phyloP scores from a whole-genome alignment of 2,113 vertebrate genomes.

The Entelurus aequoreus region DNA sequence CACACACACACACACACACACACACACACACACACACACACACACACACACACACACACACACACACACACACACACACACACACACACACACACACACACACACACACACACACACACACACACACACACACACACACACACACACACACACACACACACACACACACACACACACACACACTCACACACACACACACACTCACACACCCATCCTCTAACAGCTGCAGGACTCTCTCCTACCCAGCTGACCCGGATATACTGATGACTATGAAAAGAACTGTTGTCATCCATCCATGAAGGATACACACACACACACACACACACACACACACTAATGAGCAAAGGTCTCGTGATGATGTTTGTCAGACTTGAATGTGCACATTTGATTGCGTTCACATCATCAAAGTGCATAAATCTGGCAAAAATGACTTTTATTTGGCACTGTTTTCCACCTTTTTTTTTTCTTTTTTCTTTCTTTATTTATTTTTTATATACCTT shows the following conservation, averaged over 20 bases:
- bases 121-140: not conserved
- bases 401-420: too few species aligned
- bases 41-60: too few species aligned
- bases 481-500: too few species aligned
- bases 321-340: not conserved
- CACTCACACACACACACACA: not conserved
- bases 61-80: too few species aligned
- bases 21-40: not conserved
- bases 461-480: too few species aligned
- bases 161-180: not conserved
- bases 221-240: slow-evolving; percentile 51
- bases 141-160: not conserved
- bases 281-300: slow-evolving; percentile 45
- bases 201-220: slow-evolving; percentile 2
- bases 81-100: not conserved
- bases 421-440: too few species aligned
- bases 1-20: not conserved
- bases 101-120: not conserved
- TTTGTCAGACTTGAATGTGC: not conserved
- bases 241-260: slow-evolving; percentile 54
- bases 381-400: too few species aligned
- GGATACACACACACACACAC: slow-evolving; percentile 6
- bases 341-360: slow-evolving; percentile 2
- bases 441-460: too few species aligned
- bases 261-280: slow-evolving; percentile 52